These are phyloP conservation scores for Copidosoma aretas DNA, from an alignment of 2,888 invertebrate species.

Conservation along the genomic window DNA sequence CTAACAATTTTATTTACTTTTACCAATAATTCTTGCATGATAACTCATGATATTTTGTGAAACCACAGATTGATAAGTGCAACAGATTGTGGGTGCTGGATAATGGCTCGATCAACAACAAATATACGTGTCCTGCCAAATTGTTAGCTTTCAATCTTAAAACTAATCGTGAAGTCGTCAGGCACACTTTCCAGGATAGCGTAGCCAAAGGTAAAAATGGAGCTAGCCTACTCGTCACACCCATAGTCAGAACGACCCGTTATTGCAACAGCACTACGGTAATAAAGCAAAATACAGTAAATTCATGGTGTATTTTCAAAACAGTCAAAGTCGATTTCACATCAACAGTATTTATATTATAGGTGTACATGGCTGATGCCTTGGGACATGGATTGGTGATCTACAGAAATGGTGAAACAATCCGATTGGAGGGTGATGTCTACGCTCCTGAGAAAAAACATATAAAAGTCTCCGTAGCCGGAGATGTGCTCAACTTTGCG, in stretches of 20 bases:
- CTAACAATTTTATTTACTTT: background rate
- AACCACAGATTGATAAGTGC: constrained; percentile 70
- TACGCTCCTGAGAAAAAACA: background rate
- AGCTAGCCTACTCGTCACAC: constrained; percentile 48
- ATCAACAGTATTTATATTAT: background rate
- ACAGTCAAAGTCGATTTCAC: background rate
- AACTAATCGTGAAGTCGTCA: constrained; percentile 58
- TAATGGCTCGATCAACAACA: constrained; percentile 69
- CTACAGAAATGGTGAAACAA: constrained; percentile 33
- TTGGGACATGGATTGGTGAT: constrained; percentile 43
- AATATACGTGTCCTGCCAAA: constrained; percentile 72
- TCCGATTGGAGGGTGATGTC: constrained; percentile 45
- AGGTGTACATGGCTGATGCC: constrained; percentile 48
- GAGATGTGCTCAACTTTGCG: constrained; percentile 29
- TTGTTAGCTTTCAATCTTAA: constrained; percentile 73
- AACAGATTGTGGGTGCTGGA: constrained; percentile 75
- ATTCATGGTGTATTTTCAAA: background rate
- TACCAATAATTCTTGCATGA: background rate
- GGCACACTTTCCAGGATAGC: constrained; percentile 41
- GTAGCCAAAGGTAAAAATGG: constrained; percentile 40
- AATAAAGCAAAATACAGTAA: constrained; percentile 21
- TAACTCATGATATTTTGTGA: constrained; percentile 46
- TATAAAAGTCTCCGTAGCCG: too few relatives aligned
- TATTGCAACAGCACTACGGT: constrained; percentile 42
- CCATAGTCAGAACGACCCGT: constrained; percentile 46